Base-by-base conservation (phyloP, 2,888 invertebrate species). In the Ectemnius continuus region DNA sequence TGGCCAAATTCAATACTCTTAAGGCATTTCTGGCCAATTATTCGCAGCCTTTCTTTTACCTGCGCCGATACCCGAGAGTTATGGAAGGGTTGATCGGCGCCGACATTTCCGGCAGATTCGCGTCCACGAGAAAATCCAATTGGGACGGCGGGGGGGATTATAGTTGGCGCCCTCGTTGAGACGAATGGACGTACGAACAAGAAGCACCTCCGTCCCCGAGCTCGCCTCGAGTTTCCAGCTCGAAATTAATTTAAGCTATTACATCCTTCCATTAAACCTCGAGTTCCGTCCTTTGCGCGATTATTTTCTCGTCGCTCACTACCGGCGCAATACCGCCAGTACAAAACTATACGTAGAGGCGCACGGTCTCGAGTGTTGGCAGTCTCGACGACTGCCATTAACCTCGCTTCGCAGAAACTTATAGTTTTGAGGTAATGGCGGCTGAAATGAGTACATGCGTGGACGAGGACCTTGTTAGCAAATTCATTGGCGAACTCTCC, bases 1-100 rank as follows among this genome's bases (percentile, higher is more conserved):
- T 14, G n/a, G 16, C 46, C 61, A 2, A 18, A 69, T 66, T 66
- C 59, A 28, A 73, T 70, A 61, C n/a, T 13, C 46, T 59, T 48
- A 20, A 58, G 69, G 23, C 60, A 20, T 61, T 63, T 73, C 45
- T 13, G 56, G 20, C 1, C 52, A 65, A 66, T 73, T 67, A 67
- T 62, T 26, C 47, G 23, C 6, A 20, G n/a, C 5, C 28, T 56
- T 11, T 28, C 18, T 13, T 14, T 23, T 16, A 11, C 36, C 36
- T 6, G 11, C 36, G 36, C 11, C 36, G 36, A 36, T 36, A 11
- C 36, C 23, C 36, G 36, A 11, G 8, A 8, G 36, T 6, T 11
- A 36, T 36, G 36, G 36, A 36, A 8, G 8, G 36, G 8, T 1
- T 11, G 36, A 36, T 52, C 52, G 52, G 13, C 52, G 5, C 52